Evolutionary conservation across 2,113 vertebrate species (phyloP).

Genomic region (Thryonomys swinderianus): DNA sequence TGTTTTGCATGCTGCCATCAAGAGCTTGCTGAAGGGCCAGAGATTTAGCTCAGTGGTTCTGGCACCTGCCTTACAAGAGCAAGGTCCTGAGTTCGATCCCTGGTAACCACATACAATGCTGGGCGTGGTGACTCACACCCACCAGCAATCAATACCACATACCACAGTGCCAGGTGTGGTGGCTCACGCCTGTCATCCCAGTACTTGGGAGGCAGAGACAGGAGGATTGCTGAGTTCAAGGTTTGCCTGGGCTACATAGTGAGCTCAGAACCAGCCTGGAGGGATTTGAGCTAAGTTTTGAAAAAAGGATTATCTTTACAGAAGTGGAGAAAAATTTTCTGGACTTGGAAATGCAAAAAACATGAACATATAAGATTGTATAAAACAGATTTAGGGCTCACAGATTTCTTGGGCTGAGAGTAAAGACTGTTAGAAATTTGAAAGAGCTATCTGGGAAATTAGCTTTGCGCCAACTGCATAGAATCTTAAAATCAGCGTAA

Average conservation of each 20-base stretch:
- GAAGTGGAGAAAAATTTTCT: background rate
- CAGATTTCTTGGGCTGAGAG: background rate
- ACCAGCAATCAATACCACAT: too few species aligned
- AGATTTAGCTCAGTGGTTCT: too few species aligned
- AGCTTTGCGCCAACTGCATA: background rate
- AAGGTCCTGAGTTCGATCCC: too few species aligned
- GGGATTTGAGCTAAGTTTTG: background rate
- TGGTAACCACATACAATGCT: too few species aligned
- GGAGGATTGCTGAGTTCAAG: too few species aligned
- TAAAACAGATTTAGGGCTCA: background rate
- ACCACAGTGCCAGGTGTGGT: too few species aligned
- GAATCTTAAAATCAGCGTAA: background rate
- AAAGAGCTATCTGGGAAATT: background rate
- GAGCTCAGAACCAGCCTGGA: too few species aligned
- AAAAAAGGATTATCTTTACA: background rate
- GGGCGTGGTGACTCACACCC: too few species aligned
- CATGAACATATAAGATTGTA: background rate
- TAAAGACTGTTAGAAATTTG: background rate
- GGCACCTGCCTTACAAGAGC: too few species aligned
- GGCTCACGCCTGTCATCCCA: too few species aligned
- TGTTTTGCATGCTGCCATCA: background rate
- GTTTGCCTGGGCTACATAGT: too few species aligned
- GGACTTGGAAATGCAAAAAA: background rate
- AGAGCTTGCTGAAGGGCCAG: background rate
- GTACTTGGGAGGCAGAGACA: too few species aligned